phyloP scores from a whole-genome alignment of 2,888 invertebrate genomes.

The Tortrix viridana region DNA sequence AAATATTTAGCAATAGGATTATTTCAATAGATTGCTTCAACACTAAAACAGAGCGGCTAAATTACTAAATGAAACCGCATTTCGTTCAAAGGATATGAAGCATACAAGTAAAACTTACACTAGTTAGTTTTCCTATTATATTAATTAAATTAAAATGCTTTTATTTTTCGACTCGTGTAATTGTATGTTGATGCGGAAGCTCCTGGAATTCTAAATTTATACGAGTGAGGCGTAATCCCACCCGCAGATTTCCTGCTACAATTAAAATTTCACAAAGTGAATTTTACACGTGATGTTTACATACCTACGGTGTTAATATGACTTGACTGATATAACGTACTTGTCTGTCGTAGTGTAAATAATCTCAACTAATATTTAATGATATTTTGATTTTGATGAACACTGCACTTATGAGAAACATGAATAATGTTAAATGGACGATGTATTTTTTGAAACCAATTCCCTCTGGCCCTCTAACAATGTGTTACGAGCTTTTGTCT shows the following conservation, averaged over 20 bases:
- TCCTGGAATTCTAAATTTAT: slow-evolving; percentile 43
- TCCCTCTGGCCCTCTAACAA: slow-evolving; percentile 41
- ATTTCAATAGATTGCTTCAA: too few species aligned
- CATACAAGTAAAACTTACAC: not conserved
- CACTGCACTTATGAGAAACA: too few species aligned
- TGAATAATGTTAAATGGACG: too few species aligned
- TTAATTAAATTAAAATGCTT: slow-evolving; percentile 22
- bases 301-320: slow-evolving; percentile 17
- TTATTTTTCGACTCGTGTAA: slow-evolving; percentile 31
- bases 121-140: slow-evolving; percentile 4
- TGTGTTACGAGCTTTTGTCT: slow-evolving; percentile 44
- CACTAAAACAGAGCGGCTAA: too few species aligned
- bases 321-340: too few species aligned
- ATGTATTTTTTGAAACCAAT: too few species aligned
- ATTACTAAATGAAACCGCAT: too few species aligned
- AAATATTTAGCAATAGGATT: too few species aligned
- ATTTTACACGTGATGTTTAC: slow-evolving; percentile 32
- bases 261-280: slow-evolving; percentile 44
- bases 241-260: slow-evolving; percentile 42
- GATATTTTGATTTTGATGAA: too few species aligned
- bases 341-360: too few species aligned
- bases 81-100: too few species aligned
- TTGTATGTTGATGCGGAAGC: slow-evolving; percentile 33
- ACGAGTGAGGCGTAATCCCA: slow-evolving; percentile 40
- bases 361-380: too few species aligned